Base-by-base conservation (phyloP, 2,113 vertebrate species). In the Alethe castanea region DNA sequence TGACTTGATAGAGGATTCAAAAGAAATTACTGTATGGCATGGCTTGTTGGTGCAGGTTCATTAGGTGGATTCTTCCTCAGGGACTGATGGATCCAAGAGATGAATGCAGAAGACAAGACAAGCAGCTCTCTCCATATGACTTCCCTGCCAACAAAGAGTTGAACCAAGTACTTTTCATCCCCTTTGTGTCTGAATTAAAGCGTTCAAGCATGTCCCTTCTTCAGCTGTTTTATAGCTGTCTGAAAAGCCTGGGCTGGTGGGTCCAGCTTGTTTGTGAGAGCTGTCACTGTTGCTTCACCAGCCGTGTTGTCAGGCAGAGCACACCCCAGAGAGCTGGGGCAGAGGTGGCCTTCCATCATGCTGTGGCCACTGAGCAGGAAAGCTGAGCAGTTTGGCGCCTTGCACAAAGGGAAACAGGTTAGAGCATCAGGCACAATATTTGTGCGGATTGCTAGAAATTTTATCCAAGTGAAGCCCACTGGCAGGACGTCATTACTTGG, bases 131-230 rank as follows among this genome's bases (percentile, higher is more conserved):
- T 67, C 36, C 44, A 16, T 14, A 4, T n/a, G 44, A 67, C 71
- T 90, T 54, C 33, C 48, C 70, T 56, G 36, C 53, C 71, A 94
- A 64, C 36, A 90, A 56, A 60, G 35, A 62, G 57, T 81, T 76
- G 69, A 89, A 90, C 31, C 25, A 36, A 82, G 18, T 33, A 31
- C 33, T 86, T 81, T 81, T 40, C 16, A 72, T 64, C 23, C 35
- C 8, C 40, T 77, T 82, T 65, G 54, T 17, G 19, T 28, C 44
- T 71, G 74, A 88, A 57, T 72, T 81, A 79, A 73, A 40, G 60
- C n/a, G 33, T 71, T 42, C 29, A 70, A 52, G 42, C n/a, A 5
- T 3, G 3, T 66, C n/a, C 6, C 36, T 52, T 61, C 56, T 52
- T 79, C n/a, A 44, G 50, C 61, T 93, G 52, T 85, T 87, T 45